Conservation (phyloP, 2,888 invertebrate genomes). For the Nymphalis c-album region DNA sequence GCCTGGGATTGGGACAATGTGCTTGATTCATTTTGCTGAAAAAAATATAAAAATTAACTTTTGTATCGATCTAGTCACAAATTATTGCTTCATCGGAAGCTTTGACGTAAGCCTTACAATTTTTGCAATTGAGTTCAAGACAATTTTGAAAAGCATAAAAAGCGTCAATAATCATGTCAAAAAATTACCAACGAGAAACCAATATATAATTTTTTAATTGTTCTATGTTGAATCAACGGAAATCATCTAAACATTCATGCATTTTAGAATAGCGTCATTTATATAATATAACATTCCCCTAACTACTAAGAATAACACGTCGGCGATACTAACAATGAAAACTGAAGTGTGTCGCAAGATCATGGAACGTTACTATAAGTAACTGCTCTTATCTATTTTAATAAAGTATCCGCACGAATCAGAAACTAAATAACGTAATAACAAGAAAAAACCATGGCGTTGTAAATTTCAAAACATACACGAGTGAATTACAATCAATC, state of each 20-base stretch:
- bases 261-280: not conserved
- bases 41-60: conserved; percentile 31
- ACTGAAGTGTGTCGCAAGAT: not conserved
- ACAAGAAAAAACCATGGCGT: not conserved
- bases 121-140: too few relatives aligned
- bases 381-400: not conserved
- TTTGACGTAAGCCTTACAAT: too few relatives aligned
- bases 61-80: too few relatives aligned
- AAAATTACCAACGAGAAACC: too few relatives aligned
- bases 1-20: conserved; percentile 72
- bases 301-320: not conserved
- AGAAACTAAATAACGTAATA: not conserved
- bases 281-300: not conserved
- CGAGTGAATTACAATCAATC: too few relatives aligned
- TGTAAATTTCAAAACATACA: too few relatives aligned
- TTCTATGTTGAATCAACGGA: too few relatives aligned
- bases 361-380: not conserved
- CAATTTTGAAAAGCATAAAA: too few relatives aligned
- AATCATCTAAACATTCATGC: not conserved
- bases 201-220: too few relatives aligned
- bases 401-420: not conserved
- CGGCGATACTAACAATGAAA: too few relatives aligned
- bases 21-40: conserved; percentile 81
- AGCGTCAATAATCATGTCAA: too few relatives aligned
- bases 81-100: too few relatives aligned